Conservation (phyloP, 2,888 invertebrate genomes). For the Gisinianus flammeolus region DNA sequence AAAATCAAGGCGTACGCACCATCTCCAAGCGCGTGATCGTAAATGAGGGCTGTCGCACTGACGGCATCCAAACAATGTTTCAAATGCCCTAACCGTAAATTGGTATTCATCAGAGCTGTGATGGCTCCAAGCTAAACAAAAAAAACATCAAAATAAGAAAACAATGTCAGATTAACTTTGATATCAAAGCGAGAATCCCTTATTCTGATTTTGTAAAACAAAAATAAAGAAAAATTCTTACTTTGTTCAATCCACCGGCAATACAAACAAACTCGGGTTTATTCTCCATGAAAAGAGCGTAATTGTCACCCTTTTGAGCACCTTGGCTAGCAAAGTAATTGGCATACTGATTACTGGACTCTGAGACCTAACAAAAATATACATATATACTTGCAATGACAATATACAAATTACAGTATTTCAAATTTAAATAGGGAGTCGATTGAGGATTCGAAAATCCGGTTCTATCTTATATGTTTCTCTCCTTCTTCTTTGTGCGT, state of each 20-base stretch:
- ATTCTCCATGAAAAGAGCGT: constrained; percentile 90
- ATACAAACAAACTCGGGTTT: constrained; percentile 87
- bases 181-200: not conserved
- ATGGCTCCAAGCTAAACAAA: constrained; percentile 73
- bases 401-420: not conserved
- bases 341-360: constrained; percentile 81
- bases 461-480: too few species aligned
- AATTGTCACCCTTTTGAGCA: constrained; percentile 82
- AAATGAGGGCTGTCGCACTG: constrained; percentile 82
- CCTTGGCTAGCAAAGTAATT: constrained; percentile 80
- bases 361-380: constrained; percentile 60
- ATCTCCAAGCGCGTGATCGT: constrained; percentile 69
- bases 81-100: constrained; percentile 81
- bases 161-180: not conserved
- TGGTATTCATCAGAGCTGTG: constrained; percentile 90
- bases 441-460: too few species aligned
- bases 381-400: not conserved
- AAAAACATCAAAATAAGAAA: not conserved
- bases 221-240: constrained; percentile 24
- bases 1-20: constrained; percentile 17
- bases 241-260: constrained; percentile 79
- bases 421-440: too few species aligned
- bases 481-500: too few species aligned
- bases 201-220: not conserved
- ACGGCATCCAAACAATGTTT: constrained; percentile 86